Conservation (phyloP, 1,140 invertebrate genomes). For the Bombus impatiens region DNA sequence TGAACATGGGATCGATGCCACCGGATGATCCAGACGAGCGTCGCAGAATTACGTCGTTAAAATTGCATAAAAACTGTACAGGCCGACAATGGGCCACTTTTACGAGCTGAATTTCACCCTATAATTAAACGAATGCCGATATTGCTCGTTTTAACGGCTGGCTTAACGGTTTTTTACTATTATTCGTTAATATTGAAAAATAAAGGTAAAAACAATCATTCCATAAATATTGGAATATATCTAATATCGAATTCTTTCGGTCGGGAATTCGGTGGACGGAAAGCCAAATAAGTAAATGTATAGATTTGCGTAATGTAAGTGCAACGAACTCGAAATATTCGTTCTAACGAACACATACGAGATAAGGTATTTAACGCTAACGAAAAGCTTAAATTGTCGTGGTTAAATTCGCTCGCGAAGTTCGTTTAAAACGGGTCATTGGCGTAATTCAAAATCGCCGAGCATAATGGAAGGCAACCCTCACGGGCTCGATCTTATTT, state of each 20-base stretch:
- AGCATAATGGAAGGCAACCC: slow-evolving; percentile 23
- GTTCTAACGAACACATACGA: neutral
- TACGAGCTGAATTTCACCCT: neutral
- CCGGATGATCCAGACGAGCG: neutral
- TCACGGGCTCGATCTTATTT: slow-evolving; percentile 61
- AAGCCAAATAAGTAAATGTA: neutral
- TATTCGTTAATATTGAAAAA: neutral
- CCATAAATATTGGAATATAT: neutral
- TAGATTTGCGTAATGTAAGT: neutral
- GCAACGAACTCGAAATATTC: neutral
- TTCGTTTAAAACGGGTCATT: neutral
- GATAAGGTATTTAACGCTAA: neutral
- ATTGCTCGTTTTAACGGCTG: neutral
- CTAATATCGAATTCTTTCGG: neutral
- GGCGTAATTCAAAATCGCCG: slow-evolving; percentile 3
- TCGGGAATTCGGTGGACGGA: neutral
- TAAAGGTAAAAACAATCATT: neutral
- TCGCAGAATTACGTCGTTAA: neutral
- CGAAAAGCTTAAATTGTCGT: neutral
- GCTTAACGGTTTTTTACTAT: neutral
- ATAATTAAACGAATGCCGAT: neutral
- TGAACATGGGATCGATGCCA: neutral
- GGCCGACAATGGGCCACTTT: slow-evolving; percentile 13
- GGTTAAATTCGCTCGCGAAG: neutral
- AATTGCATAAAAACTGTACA: neutral